Evolutionary conservation across 2,888 invertebrate genomes (phyloP).

Genomic region (Phragmatobia fuliginosa): DNA sequence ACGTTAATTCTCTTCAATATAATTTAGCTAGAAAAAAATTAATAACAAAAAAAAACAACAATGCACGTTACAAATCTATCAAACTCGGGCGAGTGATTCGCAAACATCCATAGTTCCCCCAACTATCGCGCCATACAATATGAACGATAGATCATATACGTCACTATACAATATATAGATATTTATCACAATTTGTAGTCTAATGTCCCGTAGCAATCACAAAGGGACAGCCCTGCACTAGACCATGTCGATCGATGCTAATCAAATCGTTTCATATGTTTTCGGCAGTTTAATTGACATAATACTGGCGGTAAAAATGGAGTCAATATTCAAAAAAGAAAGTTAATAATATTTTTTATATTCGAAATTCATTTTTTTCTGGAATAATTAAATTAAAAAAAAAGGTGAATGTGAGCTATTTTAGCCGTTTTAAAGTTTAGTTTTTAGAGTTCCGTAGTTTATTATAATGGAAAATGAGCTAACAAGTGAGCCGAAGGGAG

Average conservation of each 20-base stretch:
- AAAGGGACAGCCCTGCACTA: conserved; percentile 58
- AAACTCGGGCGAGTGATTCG: conserved; percentile 45
- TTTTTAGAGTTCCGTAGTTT: too few relatives aligned
- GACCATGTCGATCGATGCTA: conserved; percentile 56
- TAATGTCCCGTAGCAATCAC: conserved; percentile 68
- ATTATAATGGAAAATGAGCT: not conserved
- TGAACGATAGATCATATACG: conserved; percentile 51
- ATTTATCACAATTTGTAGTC: conserved; percentile 72
- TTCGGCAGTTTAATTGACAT: conserved; percentile 27
- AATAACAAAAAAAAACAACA: conserved; percentile 4
- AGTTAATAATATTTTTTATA: not conserved
- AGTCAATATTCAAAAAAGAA: not conserved
- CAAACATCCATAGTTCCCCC: conserved; percentile 43
- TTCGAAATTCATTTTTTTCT: not conserved
- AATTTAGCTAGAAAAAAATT: not conserved
- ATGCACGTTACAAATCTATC: conserved; percentile 45
- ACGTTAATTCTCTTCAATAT: not conserved
- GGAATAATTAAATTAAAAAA: not conserved
- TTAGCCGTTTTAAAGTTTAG: not conserved
- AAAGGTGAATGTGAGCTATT: too few relatives aligned
- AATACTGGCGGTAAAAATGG: conserved; percentile 14
- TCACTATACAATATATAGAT: conserved; percentile 53
- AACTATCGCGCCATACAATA: conserved; percentile 47
- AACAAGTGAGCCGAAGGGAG: too few relatives aligned
- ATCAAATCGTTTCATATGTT: conserved; percentile 51